Conservation (phyloP, 2,113 vertebrate species). For the Osmerus eperlanus region DNA sequence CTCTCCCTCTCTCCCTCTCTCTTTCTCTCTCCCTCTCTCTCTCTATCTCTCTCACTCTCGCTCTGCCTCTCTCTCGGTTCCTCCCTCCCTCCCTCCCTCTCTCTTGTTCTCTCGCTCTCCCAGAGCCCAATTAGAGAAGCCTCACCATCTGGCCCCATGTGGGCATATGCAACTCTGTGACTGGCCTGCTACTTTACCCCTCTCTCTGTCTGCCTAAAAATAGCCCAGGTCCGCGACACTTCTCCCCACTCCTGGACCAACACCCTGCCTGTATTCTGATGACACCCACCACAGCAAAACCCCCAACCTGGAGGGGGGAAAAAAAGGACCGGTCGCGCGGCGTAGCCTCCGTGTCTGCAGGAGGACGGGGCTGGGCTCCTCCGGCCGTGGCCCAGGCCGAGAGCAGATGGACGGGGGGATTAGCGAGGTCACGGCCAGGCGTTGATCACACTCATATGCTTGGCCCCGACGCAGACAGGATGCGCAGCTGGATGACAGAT, state of each 20-base stretch:
- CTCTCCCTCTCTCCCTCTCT: not conserved
- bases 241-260: no score
- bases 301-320: no score
- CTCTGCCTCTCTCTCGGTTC: not conserved
- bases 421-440: not conserved
- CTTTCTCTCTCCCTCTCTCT: not conserved
- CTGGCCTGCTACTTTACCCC: not conserved
- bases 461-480: not conserved
- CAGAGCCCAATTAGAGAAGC: conserved; percentile 53
- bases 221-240: no score
- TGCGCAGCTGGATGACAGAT: not conserved
- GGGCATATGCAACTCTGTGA: conserved; percentile 44
- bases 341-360: no score
- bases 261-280: no score
- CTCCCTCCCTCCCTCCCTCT: not conserved
- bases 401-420: not conserved
- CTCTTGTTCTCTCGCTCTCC: not conserved
- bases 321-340: no score
- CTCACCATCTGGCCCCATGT: conserved; percentile 60
- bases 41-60: no score
- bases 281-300: no score
- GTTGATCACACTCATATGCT: conserved; percentile 2
- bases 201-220: not conserved
- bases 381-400: not conserved
- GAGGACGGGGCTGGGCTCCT: no score